A percentile compares a stretch with the other conserved stretches of the same genome.
phyloP scores from a whole-genome alignment of 1,140 invertebrate genomes.

The Temnothorax longispinosus region DNA sequence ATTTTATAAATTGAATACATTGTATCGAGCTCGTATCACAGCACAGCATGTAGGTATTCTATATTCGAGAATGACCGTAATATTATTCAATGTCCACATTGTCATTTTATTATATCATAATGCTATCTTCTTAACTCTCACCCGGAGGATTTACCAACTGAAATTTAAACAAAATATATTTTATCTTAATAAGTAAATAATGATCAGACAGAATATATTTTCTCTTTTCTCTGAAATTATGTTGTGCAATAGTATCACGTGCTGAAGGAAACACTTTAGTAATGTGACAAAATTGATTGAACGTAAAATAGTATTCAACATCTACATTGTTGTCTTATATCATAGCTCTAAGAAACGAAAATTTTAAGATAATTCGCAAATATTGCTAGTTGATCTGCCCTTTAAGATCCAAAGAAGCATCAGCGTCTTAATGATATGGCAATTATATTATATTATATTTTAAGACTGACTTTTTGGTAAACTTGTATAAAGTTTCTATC shows the following conservation, averaged over 20 bases:
- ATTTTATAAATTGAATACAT: slow-evolving; percentile 4
- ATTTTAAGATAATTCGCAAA: background rate
- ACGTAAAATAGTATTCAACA: too few species aligned
- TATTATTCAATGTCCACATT: background rate
- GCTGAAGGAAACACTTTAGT: background rate
- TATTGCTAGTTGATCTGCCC: background rate
- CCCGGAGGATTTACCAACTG: background rate
- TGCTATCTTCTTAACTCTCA: background rate
- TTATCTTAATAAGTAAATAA: background rate
- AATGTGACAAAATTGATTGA: background rate
- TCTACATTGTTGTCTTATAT: too few species aligned
- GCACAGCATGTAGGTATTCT: background rate
- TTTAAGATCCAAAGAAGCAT: background rate
- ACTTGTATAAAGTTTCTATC: slow-evolving; percentile 24
- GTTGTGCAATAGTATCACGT: background rate
- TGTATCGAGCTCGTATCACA: background rate
- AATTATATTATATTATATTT: background rate
- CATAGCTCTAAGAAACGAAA: too few species aligned
- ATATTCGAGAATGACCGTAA: background rate
- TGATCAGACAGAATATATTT: background rate
- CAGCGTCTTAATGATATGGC: background rate
- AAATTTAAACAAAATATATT: background rate
- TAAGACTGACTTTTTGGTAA: slow-evolving; percentile 37
- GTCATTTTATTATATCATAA: background rate
- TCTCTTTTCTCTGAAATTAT: background rate